phyloP scores from a whole-genome alignment of 2,888 invertebrate genomes.

The Amaurobius ferox region DNA sequence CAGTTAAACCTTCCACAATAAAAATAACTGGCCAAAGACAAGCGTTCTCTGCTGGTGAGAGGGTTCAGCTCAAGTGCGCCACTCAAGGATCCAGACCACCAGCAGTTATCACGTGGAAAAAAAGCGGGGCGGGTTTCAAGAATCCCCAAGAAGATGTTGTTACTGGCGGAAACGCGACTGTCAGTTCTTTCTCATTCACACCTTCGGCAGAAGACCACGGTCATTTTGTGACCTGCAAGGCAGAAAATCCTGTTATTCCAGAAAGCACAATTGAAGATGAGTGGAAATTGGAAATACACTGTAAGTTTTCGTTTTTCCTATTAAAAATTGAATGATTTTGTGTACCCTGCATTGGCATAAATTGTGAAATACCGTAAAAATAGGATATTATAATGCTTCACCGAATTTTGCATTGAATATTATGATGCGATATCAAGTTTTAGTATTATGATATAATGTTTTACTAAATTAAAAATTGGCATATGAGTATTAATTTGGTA shows the following conservation, averaged over 20 bases:
- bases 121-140: constrained; percentile 73
- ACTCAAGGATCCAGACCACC: constrained; percentile 75
- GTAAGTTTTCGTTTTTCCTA: constrained; percentile 66
- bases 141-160: constrained; percentile 62
- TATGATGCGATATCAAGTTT: too few relatives aligned
- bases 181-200: constrained; percentile 71
- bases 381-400: too few relatives aligned
- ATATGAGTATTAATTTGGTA: too few relatives aligned
- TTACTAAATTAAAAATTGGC: too few relatives aligned
- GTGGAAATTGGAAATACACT: constrained; percentile 74
- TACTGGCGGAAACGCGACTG: constrained; percentile 72
- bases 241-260: constrained; percentile 74
- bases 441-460: too few relatives aligned
- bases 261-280: constrained; percentile 73
- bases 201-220: constrained; percentile 73
- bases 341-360: too few relatives aligned
- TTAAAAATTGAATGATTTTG: too few relatives aligned
- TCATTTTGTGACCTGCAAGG: constrained; percentile 73
- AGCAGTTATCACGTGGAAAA: constrained; percentile 75
- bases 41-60: constrained; percentile 73
- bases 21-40: constrained; percentile 72
- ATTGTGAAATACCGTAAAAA: too few relatives aligned
- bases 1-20: constrained; percentile 74
- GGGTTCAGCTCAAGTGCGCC: constrained; percentile 73
- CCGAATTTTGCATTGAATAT: too few relatives aligned